phyloP scores from a whole-genome alignment of 2,113 vertebrate genomes.

The Paratilapia polleni region DNA sequence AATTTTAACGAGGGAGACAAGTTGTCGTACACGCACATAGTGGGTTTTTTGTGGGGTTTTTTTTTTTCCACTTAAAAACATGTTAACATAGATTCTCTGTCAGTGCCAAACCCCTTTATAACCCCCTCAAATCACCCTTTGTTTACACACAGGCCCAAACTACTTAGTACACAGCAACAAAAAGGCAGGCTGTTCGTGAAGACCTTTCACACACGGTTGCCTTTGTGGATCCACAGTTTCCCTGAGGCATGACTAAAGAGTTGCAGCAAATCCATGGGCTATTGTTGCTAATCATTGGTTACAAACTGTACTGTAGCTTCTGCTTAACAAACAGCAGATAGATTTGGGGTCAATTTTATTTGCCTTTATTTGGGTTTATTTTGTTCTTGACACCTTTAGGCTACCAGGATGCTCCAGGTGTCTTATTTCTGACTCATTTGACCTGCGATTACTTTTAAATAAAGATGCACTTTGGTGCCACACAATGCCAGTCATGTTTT shows the following conservation, averaged over 20 bases:
- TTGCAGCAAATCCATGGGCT: background rate
- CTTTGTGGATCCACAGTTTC: background rate
- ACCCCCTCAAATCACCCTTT: conserved; percentile 14
- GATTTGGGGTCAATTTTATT: background rate
- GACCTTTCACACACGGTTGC: conserved; percentile 3
- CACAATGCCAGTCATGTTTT: conserved; percentile 18
- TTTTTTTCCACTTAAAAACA: background rate
- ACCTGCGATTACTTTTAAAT: background rate
- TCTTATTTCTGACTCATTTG: background rate
- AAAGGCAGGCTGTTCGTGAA: background rate
- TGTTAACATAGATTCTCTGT: conserved; percentile 12
- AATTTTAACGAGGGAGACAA: conserved; percentile 50
- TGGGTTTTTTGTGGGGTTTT: too few species aligned
- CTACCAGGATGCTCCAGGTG: background rate
- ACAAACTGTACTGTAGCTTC: background rate
- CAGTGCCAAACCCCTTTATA: conserved; percentile 11
- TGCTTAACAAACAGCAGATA: background rate
- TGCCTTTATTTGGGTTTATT: background rate
- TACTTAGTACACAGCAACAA: conserved; percentile 19
- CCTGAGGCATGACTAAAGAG: background rate
- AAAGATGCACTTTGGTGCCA: background rate
- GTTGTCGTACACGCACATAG: conserved; percentile 22
- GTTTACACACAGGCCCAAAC: conserved; percentile 25
- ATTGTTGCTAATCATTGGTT: background rate
- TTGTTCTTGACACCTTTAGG: background rate